Conservation (phyloP, 2,888 invertebrate species). For the Agrotis puta region DNA sequence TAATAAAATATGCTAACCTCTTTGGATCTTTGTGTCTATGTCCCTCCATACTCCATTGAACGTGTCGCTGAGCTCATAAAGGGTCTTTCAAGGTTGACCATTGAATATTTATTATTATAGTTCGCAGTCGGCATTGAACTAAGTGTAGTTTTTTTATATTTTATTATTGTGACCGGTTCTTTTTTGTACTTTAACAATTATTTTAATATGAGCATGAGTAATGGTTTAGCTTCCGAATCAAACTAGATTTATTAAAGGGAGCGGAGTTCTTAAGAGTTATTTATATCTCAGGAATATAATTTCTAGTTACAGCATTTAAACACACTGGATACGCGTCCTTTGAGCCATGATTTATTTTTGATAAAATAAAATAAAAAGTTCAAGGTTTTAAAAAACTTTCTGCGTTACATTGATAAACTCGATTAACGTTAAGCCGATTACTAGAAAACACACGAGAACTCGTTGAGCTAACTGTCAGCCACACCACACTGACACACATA, state of each 20-base stretch:
- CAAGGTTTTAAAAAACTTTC: conserved; percentile 52
- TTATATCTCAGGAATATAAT: not conserved
- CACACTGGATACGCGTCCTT: not conserved
- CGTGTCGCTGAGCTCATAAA: conserved; percentile 36
- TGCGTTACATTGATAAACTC: conserved; percentile 45
- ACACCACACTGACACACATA: conserved; percentile 55
- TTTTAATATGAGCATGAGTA: conserved; percentile 37
- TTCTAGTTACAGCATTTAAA: not conserved
- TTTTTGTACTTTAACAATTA: conserved; percentile 37
- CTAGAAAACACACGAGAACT: conserved; percentile 58
- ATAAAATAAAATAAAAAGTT: conserved; percentile 13
- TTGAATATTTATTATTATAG: conserved; percentile 50
- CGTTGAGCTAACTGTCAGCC: conserved; percentile 37
- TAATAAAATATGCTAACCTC: conserved; percentile 15
- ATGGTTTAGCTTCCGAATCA: conserved; percentile 40
- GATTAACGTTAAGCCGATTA: conserved; percentile 48
- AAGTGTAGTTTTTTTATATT: conserved; percentile 30
- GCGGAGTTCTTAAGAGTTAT: not conserved
- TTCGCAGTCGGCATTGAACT: conserved; percentile 27
- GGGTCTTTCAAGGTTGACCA: conserved; percentile 62
- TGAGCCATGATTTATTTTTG: not conserved
- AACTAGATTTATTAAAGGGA: conserved; percentile 1
- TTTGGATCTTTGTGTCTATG: conserved; percentile 37
- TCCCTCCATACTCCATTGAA: conserved; percentile 21
- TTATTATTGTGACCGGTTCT: conserved; percentile 43